Base-by-base conservation (phyloP, 2,113 vertebrate genomes). In the Eubucco bourcierii region DNA sequence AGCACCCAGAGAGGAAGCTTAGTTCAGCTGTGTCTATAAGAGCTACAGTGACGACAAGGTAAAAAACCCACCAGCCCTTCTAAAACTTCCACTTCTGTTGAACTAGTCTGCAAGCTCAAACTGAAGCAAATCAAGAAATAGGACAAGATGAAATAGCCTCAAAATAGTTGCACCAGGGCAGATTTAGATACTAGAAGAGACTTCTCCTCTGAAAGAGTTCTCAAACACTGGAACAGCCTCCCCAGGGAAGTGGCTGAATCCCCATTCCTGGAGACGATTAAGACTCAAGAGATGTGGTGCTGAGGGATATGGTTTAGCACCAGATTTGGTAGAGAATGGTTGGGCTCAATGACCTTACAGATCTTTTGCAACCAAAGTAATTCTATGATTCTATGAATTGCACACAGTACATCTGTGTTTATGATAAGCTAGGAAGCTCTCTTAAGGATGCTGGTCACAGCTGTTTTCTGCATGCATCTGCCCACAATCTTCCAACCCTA, bases 1-100 rank as follows among this genome's bases (percentile, higher is more conserved):
- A 74, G 56, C 50, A 61, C 20, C 29, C 37, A 18, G 25, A 56
- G 37, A 46, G 46, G 52, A 15, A 58, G 19, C 34, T 61, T 20
- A 28, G 12, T 17, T 53, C 82, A 71, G 34, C 47, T 31, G 47
- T 60, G 55, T n/a, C 52, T 0, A 0, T 2, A 63, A 34, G 7
- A 74, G 39, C 70, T 76, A 47, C 19, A 8, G 23, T 0, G 6
- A 34, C n/a, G 6, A 3, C 52, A 31, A 24, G 4, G 21, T 10
- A 63, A 88, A 74, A n/a, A 74, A 0, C 24, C 13, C 3, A 2
- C 19, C 15, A 55, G 20, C 12, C 25, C 33, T 87, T n/a, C 73
- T 24, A 9, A 46, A 66, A 88, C 44, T 12, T 28, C 27, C 24
- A 5, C 61, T 92, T 67, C 9, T 52, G 41, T 41, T 1, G 2